Base-by-base conservation (phyloP, 2,888 invertebrate species). In the Rugalucina vietnamica region DNA sequence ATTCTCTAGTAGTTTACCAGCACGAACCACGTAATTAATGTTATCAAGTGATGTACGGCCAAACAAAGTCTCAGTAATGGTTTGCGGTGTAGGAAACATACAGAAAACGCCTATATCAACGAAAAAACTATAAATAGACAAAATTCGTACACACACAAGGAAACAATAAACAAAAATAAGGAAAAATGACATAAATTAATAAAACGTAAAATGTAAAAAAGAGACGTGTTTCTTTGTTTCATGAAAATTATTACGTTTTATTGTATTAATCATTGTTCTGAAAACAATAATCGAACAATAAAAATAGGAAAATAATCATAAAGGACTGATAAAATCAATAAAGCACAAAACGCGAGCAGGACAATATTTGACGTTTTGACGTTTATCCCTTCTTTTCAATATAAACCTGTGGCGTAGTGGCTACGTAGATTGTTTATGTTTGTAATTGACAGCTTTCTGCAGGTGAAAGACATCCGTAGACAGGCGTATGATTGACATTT, bases 401-500 rank as follows among this genome's bases (percentile, higher is more conserved):
- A 43, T 8, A 18, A 43, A 43, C 8, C 10, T 43, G 18, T 43
- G 43, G 8, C 18, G 8, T 43, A 65, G 24, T 65, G 10, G 65
- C 10, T 4, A 57, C 27, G 27, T 2, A 65, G 34, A 10, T 32
- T 65, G 12, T 65, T 65, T 34, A 34, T 34, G 65, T 27, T 65
- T 18, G 32, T 10, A 65, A 65, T 65, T 65, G 65, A 65, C 65
- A 34, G 10, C 29, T 34, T 24, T 3, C 12, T 24, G 24, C 65
- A 65, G 65, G 34, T 65, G 65, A 29, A 34, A 65, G 32, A 65
- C 65, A 24, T 65, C 65, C 34, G 21, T 65, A 65, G 65, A 65
- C 34, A 34, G 65, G 65, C 65, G 65, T 34, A 34, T 83, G 83
- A 83, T 79, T 83, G 83, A 83, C 83, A 76, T 83, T 83, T 76